A percentile compares a stretch with the other conserved stretches of the same genome.
These are phyloP conservation scores for Candidula unifasciata DNA, from an alignment of 2,888 invertebrate genomes.

Conservation along the genomic window DNA sequence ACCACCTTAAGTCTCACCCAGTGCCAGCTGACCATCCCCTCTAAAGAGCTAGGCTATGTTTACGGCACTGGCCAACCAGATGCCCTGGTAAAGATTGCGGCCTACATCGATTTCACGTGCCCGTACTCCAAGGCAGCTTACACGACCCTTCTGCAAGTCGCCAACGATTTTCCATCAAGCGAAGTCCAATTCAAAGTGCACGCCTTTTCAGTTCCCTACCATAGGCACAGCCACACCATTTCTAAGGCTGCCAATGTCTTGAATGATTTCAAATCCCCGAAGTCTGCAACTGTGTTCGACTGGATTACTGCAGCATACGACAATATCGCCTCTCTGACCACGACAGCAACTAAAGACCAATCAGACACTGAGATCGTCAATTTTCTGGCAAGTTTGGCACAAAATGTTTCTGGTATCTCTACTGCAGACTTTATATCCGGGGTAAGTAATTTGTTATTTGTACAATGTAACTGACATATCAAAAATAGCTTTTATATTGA, in stretches of 20 bases:
- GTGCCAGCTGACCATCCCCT: constrained; percentile 62
- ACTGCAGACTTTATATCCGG: not conserved
- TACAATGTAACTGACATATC: too few relatives aligned
- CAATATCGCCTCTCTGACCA: constrained; percentile 29
- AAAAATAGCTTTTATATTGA: too few relatives aligned
- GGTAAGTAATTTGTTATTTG: not conserved
- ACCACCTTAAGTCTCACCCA: not conserved
- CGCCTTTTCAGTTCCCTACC: constrained; percentile 72
- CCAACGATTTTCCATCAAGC: constrained; percentile 62
- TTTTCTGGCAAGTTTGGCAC: constrained; percentile 23
- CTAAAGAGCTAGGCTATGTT: constrained; percentile 64
- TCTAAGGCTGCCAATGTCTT: constrained; percentile 61
- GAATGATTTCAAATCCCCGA: not conserved
- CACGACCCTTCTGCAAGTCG: constrained; percentile 63
- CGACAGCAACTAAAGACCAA: not conserved
- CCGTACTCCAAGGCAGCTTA: constrained; percentile 65
- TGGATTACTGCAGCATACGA: constrained; percentile 27
- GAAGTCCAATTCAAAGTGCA: constrained; percentile 63
- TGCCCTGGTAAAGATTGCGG: constrained; percentile 65
- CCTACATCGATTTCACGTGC: constrained; percentile 70
- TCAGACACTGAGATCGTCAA: constrained; percentile 12
- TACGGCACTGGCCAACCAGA: constrained; percentile 58
- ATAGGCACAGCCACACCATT: constrained; percentile 66
- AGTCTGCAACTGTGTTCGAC: constrained; percentile 14
- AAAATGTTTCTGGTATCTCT: not conserved